These are phyloP conservation scores for Eupeodes luniger DNA, from an alignment of 2,888 invertebrate genomes.

Conservation along the genomic window DNA sequence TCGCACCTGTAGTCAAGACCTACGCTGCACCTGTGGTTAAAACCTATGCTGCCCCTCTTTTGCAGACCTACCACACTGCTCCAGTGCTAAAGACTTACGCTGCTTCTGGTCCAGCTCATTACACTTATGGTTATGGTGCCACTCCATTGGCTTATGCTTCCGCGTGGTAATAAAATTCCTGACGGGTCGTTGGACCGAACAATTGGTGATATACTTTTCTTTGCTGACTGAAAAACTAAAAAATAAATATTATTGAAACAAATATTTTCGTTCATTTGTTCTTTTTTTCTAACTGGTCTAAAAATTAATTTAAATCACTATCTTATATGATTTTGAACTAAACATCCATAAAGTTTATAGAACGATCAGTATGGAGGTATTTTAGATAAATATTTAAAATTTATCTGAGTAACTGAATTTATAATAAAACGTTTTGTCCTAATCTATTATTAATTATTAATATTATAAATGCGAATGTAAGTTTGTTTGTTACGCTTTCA, in stretches of 20 bases:
- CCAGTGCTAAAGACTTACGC: slow-evolving; percentile 61
- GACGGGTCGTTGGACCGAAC: slow-evolving; percentile 45
- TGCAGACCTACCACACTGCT: slow-evolving; percentile 27
- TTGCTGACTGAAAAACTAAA: slow-evolving; percentile 37
- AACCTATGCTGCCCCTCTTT: slow-evolving; percentile 60
- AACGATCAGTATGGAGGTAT: no score
- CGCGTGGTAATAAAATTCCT: slow-evolving; percentile 43
- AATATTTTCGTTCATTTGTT: no score
- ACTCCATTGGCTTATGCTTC: slow-evolving; percentile 58
- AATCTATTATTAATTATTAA: no score
- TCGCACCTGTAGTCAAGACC: slow-evolving; percentile 79
- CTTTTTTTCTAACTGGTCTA: no score
- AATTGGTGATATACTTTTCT: slow-evolving; percentile 1
- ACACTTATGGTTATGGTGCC: slow-evolving; percentile 34
- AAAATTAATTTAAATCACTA: no score
- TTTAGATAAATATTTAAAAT: no score
- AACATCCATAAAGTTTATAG: no score
- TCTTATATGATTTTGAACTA: no score
- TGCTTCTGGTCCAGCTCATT: slow-evolving; percentile 48
- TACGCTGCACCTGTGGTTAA: slow-evolving; percentile 55
- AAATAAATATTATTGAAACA: background rate
- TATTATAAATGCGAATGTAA: no score
- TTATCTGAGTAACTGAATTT: no score
- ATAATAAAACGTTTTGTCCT: no score
- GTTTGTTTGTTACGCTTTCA: no score